These are phyloP conservation scores for Rhimphoctona megacephalus DNA, from an alignment of 2,888 invertebrate species.

Conservation along the genomic window DNA sequence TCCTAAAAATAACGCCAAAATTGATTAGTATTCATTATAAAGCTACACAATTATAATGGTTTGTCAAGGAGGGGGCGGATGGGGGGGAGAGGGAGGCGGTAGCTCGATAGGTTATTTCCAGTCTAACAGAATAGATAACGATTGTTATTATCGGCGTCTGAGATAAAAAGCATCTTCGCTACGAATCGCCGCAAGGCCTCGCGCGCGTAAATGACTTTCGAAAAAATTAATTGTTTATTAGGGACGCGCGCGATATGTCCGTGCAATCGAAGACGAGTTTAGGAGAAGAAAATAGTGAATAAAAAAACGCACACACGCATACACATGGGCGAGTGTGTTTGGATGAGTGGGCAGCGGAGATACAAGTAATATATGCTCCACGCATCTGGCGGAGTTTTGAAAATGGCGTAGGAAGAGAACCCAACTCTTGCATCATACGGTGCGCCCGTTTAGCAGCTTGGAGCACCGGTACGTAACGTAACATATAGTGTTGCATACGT, in stretches of 20 bases:
- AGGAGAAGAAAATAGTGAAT: slow-evolving; percentile 11
- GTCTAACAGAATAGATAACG: neutral
- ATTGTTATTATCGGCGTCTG: neutral
- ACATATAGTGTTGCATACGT: too few species aligned
- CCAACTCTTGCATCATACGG: slow-evolving; percentile 72
- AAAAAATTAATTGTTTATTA: slow-evolving; percentile 51
- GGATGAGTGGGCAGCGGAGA: slow-evolving; percentile 39
- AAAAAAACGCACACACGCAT: neutral
- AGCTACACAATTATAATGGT: too few species aligned
- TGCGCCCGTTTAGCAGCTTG: too few species aligned
- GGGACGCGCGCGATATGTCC: slow-evolving; percentile 9
- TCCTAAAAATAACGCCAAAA: too few species aligned
- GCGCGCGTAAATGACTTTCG: slow-evolving; percentile 47
- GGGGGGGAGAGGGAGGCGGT: too few species aligned
- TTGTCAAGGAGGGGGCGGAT: too few species aligned
- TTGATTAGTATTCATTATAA: neutral
- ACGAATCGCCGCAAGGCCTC: too few species aligned
- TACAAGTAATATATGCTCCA: slow-evolving; percentile 25
- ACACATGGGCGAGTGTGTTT: slow-evolving; percentile 31
- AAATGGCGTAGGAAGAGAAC: slow-evolving; percentile 71
- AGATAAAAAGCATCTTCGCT: too few species aligned
- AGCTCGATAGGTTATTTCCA: neutral
- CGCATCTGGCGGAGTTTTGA: slow-evolving; percentile 70
- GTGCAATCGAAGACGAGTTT: slow-evolving; percentile 33
- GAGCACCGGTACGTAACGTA: too few species aligned